phyloP scores from a whole-genome alignment of 2,113 vertebrate genomes.

The Peromyscus leucopus region DNA sequence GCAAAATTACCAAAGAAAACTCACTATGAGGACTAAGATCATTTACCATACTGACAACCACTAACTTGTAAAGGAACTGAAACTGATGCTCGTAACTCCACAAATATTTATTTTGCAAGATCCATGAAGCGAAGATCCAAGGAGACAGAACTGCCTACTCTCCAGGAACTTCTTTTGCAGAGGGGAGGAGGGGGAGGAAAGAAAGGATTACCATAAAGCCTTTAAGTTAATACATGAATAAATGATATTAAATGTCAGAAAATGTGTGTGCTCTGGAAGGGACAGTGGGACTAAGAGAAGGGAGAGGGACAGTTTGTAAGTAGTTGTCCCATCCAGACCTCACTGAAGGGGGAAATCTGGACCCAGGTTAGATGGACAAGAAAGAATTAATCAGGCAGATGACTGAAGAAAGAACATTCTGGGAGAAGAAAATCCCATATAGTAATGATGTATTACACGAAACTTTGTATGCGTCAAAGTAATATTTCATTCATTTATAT shows the following conservation, averaged over 20 bases:
- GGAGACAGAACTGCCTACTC: background rate
- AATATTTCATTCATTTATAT: background rate
- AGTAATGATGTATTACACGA: background rate
- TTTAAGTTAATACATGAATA: background rate
- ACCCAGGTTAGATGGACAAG: background rate
- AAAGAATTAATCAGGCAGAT: background rate
- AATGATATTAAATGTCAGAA: background rate
- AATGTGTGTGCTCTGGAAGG: background rate
- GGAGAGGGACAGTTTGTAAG: background rate
- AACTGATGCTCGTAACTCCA: constrained; percentile 13
- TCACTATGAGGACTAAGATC: no score
- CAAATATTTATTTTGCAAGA: background rate
- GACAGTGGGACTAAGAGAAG: background rate
- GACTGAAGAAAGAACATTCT: background rate
- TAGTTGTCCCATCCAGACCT: background rate
- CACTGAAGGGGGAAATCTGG: background rate
- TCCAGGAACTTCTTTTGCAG: background rate
- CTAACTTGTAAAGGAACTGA: background rate
- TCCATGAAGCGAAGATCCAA: background rate
- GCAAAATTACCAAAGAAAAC: background rate
- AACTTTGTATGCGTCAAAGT: background rate
- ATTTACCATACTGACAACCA: background rate
- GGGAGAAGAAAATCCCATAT: background rate
- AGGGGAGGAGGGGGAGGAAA: background rate
- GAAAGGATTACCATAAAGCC: background rate